phyloP scores from a whole-genome alignment of 2,113 vertebrate genomes.

The Pangasianodon hypophthalmus region DNA sequence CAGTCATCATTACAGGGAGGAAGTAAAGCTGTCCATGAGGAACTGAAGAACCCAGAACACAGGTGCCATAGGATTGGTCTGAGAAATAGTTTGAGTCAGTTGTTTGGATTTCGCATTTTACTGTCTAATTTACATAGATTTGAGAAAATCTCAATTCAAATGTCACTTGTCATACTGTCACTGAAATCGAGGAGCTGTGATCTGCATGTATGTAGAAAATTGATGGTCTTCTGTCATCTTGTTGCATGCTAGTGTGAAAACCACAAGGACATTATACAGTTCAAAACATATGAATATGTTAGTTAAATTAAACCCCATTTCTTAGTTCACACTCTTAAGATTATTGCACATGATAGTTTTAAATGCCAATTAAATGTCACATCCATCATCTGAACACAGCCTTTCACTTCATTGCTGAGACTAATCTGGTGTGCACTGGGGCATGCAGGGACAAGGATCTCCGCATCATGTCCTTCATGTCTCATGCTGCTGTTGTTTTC shows the following conservation, averaged over 20 bases:
- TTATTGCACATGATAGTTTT: conserved; percentile 5
- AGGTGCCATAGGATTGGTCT: neutral
- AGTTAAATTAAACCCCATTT: conserved; percentile 26
- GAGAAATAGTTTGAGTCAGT: neutral
- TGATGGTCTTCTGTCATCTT: neutral
- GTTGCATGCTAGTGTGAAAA: neutral
- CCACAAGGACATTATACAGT: neutral
- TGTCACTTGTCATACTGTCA: neutral
- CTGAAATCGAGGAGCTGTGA: neutral
- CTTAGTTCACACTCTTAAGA: conserved; percentile 9
- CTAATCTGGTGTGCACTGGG: conserved; percentile 21
- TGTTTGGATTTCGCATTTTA: neutral
- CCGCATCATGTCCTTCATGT: conserved; percentile 28
- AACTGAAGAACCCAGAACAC: neutral
- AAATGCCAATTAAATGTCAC: conserved; percentile 40
- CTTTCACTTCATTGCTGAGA: conserved; percentile 19
- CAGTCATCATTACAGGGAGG: neutral
- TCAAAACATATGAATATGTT: neutral
- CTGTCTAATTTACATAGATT: neutral
- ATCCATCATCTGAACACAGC: conserved; percentile 38
- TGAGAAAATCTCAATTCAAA: neutral
- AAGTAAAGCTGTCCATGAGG: neutral
- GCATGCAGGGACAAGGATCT: conserved; percentile 22
- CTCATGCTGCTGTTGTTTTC: conserved; percentile 19
- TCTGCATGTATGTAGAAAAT: neutral